Evolutionary conservation across 2,888 invertebrate genomes (phyloP).

Genomic region (Lypha dubia): DNA sequence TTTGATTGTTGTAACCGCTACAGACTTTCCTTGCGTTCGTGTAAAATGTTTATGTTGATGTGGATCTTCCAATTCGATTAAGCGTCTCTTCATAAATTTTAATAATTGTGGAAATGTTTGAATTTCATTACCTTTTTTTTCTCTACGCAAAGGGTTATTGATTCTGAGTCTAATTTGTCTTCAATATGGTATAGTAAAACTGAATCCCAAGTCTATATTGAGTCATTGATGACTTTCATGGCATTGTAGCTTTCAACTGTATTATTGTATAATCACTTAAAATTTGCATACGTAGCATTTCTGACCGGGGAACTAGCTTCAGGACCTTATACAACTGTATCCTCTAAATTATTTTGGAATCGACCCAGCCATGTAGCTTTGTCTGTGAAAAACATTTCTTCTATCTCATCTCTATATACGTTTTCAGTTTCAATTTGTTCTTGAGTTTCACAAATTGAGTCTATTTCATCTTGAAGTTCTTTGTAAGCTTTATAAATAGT

Average conservation of each 20-base stretch:
- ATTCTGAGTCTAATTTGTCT: constrained; percentile 56
- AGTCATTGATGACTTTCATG: constrained; percentile 46
- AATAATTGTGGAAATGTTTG: constrained; percentile 56
- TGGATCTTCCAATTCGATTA: constrained; percentile 55
- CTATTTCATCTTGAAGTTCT: no score
- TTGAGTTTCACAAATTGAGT: no score
- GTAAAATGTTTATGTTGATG: not conserved
- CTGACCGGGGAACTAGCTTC: not conserved
- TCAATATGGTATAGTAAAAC: constrained; percentile 58
- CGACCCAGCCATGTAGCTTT: no score
- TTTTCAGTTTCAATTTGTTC: no score
- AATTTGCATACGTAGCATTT: constrained; percentile 5
- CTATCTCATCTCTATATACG: no score
- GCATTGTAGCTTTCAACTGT: constrained; percentile 60
- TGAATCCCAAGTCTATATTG: constrained; percentile 48
- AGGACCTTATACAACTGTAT: no score
- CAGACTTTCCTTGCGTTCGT: constrained; percentile 2
- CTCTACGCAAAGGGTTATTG: constrained; percentile 49
- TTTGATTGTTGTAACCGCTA: constrained; percentile 14
- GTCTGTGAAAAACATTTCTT: no score
- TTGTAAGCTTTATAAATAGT: no score
- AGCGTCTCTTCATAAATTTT: constrained; percentile 50
- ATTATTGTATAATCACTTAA: constrained; percentile 52
- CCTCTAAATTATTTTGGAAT: no score
- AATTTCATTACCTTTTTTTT: not conserved